Base-by-base conservation (phyloP, 1,140 invertebrate genomes). In the Drosophila ficusphila region DNA sequence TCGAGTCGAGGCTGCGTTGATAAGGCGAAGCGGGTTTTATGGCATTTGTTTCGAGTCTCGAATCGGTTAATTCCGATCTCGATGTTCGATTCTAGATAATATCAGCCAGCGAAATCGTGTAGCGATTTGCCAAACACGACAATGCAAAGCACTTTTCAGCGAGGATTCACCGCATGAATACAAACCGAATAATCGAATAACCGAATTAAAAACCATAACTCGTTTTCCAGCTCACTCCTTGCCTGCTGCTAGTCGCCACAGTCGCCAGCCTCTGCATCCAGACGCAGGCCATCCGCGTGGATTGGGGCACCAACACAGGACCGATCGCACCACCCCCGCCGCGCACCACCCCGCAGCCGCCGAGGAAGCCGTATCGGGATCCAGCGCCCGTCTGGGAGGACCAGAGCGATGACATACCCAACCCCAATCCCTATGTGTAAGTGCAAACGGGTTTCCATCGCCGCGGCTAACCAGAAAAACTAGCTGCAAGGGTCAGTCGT, bases 351-450 rank as follows among this genome's bases (percentile, higher is more conserved):
- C 92, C 92, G 21, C 46, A 76, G 41, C 91, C 90, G 47, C 92
- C 92, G 4, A 75, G 89, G 23, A 91, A 90, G 79, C 93, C 93
- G 21, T 93, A 91, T 76, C 91, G 93, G 16, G 90, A 81, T 18
- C 93, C 93, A 2, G 93, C 93, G 60, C 92, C 93, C 1, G 93
- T 94, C 12, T 94, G 93, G 93, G 93, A 94, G 78, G 92, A 93
- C 79, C 90, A 92, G 58, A 88, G 89, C 16, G 90, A 92, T 65
- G 93, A 94, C 65, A 86, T 92, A 38, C 93, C 93, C 36, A 93
- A 94, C 88, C 93, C 93, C 58, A 92, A 93, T 73, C 93, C 93
- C 74, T 93, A 93, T 89, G 93, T 92, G 93, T 94, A 92, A 92
- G 74, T 75, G 70, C 19, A 23, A 51, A 46, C 44, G 25, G 60